Base-by-base conservation (phyloP, 2,888 invertebrate species). In the Hirtodrosophila confusa region DNA sequence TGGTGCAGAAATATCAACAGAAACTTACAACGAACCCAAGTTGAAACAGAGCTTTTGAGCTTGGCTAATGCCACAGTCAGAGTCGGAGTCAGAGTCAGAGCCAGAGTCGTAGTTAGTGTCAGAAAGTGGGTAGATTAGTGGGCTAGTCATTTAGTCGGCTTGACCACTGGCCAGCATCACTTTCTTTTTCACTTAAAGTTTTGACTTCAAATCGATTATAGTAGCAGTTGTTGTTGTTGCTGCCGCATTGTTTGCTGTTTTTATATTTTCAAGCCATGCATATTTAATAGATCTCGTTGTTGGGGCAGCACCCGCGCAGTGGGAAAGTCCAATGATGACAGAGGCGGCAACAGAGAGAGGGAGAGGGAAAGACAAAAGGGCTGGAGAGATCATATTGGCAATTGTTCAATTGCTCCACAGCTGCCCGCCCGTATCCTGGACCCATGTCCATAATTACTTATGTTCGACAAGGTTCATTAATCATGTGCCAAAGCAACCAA, bases 161-260 rank as follows among this genome's bases (percentile, higher is more conserved):
- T 40, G 45, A 54, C 44, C 49, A 63, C 56, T 44, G 56, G 44
- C 33, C 84, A 80, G 60, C 63, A 68, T 85, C 68, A 79, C 79
- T 79, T 79, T 79, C 79, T 79, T 85, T 79, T 85, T 79, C 79
- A 84, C 78, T 80, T 58, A 69, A 69, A 48, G 6, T 61, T 69
- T 68, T 55, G 54, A 69, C 54, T 61, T 33, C 11, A 50, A 63
- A 68, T 69, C 71, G 69, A 69, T 70, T 54, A 37, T 12, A 11
- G 39, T 40, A 37, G 44, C n/a, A n/a, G 68, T 10, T 50, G 55
- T 31, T 45, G 27, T 9, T 49, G 43, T 17, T 35, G 49, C 7
- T 47, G 51, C 4, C 51, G 31, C 31, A 48, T 35, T 50, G 12
- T 53, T 43, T 40, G 33, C 45, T 45, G 45, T 55, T 17, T 35